Evolutionary conservation across 2,888 invertebrate species (phyloP), one percentile per base, ranked within the genome.

Genomic region (Brenthis ino): DNA sequence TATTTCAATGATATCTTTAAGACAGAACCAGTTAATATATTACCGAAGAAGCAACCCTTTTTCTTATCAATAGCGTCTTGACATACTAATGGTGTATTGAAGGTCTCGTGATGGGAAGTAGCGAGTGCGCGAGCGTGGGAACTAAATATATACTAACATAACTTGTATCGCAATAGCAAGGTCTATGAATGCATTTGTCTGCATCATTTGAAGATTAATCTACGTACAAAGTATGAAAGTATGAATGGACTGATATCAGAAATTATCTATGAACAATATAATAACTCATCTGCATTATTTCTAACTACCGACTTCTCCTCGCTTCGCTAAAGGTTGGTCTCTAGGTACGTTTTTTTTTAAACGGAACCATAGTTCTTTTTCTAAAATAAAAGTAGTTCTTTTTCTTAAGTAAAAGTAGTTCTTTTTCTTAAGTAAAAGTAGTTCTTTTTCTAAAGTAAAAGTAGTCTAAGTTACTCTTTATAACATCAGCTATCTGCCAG

Each of bases 11-110:
- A 63, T 63, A 63, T 53, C 37, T 33, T 8, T 51, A 16, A 63
- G 53, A 63, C 54, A 63, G 63, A 63, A 63, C 37, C 63, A 56
- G 61, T 61, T 61, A 55, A 61, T 55, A 55, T 63, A 63, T 68
- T 65, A 60, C 58, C 12, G 55, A 56, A 54, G 67, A 70, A 56
- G 67, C 57, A 64, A 55, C 67, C 54, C 63, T 43, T 55, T 20
- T 60, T 65, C 67, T 69, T 71, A 71, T 67, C 69, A 64, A 68
- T 64, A 66, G 53, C 47, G 60, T 64, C 51, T 60, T 58, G 65
- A 58, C 47, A 47, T 37, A 64, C 68, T 68, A 71, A 71, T 68
- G 71, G 64, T 51, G 60, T 63, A 68, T 68, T 55, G 71, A 56
- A 65, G 71, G 63, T 66, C 61, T 64, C 61, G 48, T 61, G 57